These are phyloP conservation scores for Podarcis siculus DNA, from an alignment of 2,797 vertebrate genomes.

Conservation along the genomic window DNA sequence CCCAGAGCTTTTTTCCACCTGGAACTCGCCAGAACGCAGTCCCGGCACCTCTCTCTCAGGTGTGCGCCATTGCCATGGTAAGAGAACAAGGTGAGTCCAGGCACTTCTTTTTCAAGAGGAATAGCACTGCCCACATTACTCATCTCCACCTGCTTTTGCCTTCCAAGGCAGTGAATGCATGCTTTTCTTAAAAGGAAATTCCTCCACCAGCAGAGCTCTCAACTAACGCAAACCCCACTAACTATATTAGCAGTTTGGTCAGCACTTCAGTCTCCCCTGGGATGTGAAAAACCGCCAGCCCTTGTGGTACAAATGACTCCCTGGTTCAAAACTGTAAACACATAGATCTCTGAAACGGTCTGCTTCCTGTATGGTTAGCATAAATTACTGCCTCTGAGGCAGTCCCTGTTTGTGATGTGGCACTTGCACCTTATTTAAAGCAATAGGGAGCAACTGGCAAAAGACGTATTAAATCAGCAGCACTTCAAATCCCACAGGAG, in stretches of 20 bases:
- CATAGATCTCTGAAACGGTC: neutral
- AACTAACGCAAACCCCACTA: neutral
- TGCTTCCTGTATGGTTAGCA: neutral
- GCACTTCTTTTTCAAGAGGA: too few species aligned
- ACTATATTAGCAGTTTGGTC: neutral
- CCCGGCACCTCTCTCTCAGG: too few species aligned
- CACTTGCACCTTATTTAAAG: slow-evolving; percentile 15
- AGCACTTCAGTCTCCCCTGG: neutral
- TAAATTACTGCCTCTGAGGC: neutral
- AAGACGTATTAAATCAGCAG: neutral
- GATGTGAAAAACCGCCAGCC: neutral
- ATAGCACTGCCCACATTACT: neutral
- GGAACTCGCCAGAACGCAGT: too few species aligned
- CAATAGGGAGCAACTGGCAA: neutral
- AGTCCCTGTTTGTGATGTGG: neutral
- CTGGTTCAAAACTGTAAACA: neutral
- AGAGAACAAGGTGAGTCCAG: too few species aligned
- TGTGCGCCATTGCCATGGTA: too few species aligned
- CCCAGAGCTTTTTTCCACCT: too few species aligned
- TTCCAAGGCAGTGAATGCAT: neutral
- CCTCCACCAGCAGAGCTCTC: fast-evolving
- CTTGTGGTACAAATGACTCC: slow-evolving; percentile 3
- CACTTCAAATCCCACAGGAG: neutral
- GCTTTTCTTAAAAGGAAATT: neutral
- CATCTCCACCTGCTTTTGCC: neutral